Evolutionary conservation across 1,140 invertebrate genomes (phyloP).

Genomic region (Diabrotica virgifera): DNA sequence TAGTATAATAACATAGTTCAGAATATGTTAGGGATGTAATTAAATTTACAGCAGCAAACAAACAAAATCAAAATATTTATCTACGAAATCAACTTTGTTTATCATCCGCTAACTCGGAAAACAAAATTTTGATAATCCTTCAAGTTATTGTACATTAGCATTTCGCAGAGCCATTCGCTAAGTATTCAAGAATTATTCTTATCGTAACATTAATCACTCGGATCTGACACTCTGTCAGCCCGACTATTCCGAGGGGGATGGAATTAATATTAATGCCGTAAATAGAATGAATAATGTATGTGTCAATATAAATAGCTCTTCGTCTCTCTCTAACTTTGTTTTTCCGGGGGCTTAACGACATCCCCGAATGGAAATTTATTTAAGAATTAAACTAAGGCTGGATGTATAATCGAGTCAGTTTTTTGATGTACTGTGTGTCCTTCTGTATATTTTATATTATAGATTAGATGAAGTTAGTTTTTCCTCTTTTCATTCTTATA

Average conservation of each 20-base stretch:
- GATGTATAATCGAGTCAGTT: neutral
- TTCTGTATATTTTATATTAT: too few relatives aligned
- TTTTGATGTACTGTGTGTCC: too few relatives aligned
- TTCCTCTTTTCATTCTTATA: too few relatives aligned
- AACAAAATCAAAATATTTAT: too few relatives aligned
- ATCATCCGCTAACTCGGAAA: neutral
- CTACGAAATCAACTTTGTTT: too few relatives aligned
- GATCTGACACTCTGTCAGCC: neutral
- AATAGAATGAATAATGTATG: slow-evolving; percentile 3
- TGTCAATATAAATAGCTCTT: slow-evolving; percentile 1
- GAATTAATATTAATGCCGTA: slow-evolving; percentile 3
- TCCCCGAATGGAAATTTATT: neutral
- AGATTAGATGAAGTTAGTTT: too few relatives aligned
- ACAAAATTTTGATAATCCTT: neutral
- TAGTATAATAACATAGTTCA: too few relatives aligned
- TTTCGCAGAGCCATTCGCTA: neutral
- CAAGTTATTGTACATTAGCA: neutral
- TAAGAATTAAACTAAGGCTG: neutral
- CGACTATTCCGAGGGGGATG: neutral
- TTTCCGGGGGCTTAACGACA: neutral
- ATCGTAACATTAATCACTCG: neutral
- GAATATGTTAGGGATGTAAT: too few relatives aligned
- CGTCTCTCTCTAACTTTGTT: slow-evolving; percentile 2
- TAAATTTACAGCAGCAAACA: too few relatives aligned
- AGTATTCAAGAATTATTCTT: slow-evolving; percentile 3